Percentiles rank a stretch among this genome's conserved stretches.
These are phyloP conservation scores for Eulemur macaco DNA, from an alignment of 2,113 vertebrate genomes.

Conservation along the genomic window DNA sequence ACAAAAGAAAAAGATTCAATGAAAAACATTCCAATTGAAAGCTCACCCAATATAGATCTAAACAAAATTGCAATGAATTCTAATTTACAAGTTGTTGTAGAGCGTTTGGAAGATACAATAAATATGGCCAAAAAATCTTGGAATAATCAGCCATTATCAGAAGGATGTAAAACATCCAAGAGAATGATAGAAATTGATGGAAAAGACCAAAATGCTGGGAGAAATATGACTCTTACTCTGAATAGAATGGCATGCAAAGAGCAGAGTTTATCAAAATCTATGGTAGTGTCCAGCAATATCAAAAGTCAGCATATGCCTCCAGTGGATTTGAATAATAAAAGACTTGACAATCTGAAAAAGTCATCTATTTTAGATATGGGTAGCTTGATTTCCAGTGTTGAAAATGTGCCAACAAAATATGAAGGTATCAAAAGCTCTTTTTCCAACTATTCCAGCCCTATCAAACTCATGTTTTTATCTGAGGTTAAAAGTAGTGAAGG, in stretches of 20 bases:
- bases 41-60: slow-evolving; percentile 75
- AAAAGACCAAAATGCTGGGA: slow-evolving; percentile 65
- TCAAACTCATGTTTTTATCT: slow-evolving; percentile 98
- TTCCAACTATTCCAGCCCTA: slow-evolving; percentile 91
- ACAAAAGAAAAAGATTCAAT: slow-evolving; percentile 70
- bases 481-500: slow-evolving; percentile 90
- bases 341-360: slow-evolving; percentile 64
- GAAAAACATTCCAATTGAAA: slow-evolving; percentile 73
- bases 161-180: slow-evolving; percentile 78
- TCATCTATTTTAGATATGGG: slow-evolving; percentile 69
- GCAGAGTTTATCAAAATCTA: slow-evolving; percentile 74
- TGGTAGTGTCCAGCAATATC: slow-evolving; percentile 57
- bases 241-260: slow-evolving; percentile 67
- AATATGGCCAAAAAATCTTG: slow-evolving; percentile 77
- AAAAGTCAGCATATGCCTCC: slow-evolving; percentile 64
- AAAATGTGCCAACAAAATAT: slow-evolving; percentile 52
- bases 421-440: slow-evolving; percentile 62
- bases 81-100: slow-evolving; percentile 86
- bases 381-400: slow-evolving; percentile 53
- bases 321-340: slow-evolving; percentile 62
- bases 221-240: slow-evolving; percentile 64
- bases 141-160: slow-evolving; percentile 68
- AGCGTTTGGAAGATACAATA: slow-evolving; percentile 87
- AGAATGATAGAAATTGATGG: slow-evolving; percentile 75
- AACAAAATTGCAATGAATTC: slow-evolving; percentile 84